Evolutionary conservation across 2,113 vertebrate genomes (phyloP).

Genomic region (Regulus satrapa): DNA sequence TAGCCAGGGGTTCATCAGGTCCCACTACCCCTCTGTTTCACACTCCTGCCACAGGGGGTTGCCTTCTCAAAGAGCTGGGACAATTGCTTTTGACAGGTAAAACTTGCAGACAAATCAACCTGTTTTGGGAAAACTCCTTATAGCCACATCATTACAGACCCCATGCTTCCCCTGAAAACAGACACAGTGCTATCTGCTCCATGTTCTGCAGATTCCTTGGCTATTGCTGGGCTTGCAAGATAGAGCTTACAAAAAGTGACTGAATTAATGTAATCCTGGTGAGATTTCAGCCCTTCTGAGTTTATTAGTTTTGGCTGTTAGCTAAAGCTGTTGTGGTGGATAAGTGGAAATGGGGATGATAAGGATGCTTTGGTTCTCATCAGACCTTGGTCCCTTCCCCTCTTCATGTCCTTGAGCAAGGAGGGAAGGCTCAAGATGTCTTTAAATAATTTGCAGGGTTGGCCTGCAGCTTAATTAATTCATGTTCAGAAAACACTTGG

Average conservation of each 20-base stretch:
- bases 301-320: not conserved
- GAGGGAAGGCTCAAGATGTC: not conserved
- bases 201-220: not conserved
- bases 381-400: not conserved
- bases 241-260: not conserved
- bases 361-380: not conserved
- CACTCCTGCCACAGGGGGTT: not conserved
- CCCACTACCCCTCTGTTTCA: not conserved
- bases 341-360: not conserved
- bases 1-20: not conserved
- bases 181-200: not conserved
- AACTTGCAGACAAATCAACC: not conserved
- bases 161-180: not conserved
- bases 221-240: not conserved
- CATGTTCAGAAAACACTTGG: not conserved
- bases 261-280: not conserved
- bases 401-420: not conserved
- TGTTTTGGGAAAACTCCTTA: not conserved
- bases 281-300: not conserved
- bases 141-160: not conserved
- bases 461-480: constrained; percentile 19
- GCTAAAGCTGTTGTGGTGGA: not conserved
- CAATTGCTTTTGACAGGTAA: not conserved
- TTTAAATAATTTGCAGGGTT: not conserved
- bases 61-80: not conserved